phyloP scores from a whole-genome alignment of 2,797 vertebrate species.

The Labroides dimidiatus region DNA sequence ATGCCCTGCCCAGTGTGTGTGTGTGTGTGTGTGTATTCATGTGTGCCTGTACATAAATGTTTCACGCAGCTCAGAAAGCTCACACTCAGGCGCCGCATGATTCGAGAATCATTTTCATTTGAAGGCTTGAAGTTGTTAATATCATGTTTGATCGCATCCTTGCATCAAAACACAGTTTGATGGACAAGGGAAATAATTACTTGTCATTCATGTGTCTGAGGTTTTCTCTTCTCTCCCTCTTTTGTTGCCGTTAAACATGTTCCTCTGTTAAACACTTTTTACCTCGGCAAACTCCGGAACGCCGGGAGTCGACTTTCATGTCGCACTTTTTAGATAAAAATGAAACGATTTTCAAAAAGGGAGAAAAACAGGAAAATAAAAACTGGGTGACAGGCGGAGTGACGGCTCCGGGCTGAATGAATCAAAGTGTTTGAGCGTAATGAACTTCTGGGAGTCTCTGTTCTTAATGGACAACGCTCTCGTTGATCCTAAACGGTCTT shows the following conservation, averaged over 20 bases:
- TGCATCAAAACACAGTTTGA: conserved; percentile 86
- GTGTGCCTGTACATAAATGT: conserved; percentile 34
- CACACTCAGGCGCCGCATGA: conserved; percentile 41
- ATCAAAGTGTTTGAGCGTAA: conserved; percentile 73
- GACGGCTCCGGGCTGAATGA: conserved; percentile 57
- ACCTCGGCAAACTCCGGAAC: conserved; percentile 56
- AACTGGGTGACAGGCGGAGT: neutral
- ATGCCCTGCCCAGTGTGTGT: conserved; percentile 33
- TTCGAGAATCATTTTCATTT: conserved; percentile 79
- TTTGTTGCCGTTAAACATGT: conserved; percentile 78
- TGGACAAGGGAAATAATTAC: conserved; percentile 88
- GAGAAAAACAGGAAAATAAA: no score
- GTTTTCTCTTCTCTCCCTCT: conserved; percentile 74
- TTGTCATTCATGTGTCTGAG: conserved; percentile 85
- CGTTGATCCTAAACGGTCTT: conserved; percentile 85
- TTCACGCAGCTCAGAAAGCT: conserved; percentile 63
- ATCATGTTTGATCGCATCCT: conserved; percentile 84
- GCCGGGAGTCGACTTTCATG: conserved; percentile 60
- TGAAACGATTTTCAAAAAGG: conserved; percentile 23
- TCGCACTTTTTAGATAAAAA: conserved; percentile 42
- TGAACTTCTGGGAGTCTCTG: conserved; percentile 79
- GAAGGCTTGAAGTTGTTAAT: conserved; percentile 84
- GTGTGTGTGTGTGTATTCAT: conserved; percentile 33
- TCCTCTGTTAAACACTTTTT: conserved; percentile 76
- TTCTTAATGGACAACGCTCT: conserved; percentile 69